Evolutionary conservation across 2,113 vertebrate species (phyloP), one percentile per base, ranked within the genome.

Genomic region (Dromaius novaehollandiae): DNA sequence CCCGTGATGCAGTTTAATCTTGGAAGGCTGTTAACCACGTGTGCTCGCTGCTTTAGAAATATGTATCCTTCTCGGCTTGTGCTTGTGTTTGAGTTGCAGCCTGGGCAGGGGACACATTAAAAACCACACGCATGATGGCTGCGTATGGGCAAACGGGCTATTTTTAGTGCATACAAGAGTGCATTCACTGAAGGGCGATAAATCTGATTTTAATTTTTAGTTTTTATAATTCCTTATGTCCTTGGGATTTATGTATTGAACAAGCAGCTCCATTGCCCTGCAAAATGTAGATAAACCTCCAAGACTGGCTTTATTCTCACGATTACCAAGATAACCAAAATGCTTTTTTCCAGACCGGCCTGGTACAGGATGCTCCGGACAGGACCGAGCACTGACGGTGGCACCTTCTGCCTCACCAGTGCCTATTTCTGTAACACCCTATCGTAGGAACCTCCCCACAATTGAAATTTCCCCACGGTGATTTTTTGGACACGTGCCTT

Each of bases 81-180:
- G 25, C 50, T 65, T 91, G 95, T 60, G 82, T 82, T 42, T 42
- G 80, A 75, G 79, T 44, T 5, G 2, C 89, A 63, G 86, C 70
- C 75, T 88, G 84, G 68, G 74, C 56, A 21, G 83, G 85, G 60
- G 76, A 36, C 0, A 0, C 58, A 11, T 58, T 86, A 24, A 89
- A 95, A 88, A 55, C 86, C 91, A 64, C 84, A 94, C 68, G 40
- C 51, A 58, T 70, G 66, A 20, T 32, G 46, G 51, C 32, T n/a
- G 55, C 85, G 68, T n/a, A 6, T 11, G 66, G 82, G 28, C 55
- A 28, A 68, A 75, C 88, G 60, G 71, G 56, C 94, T 97, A 91
- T 93, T 95, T 96, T 97, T 96, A 90, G 88, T 38, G 61, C 80
- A 90, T 86, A 96, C 89, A 96, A 85, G 85, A 88, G 80, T 69